phyloP scores from a whole-genome alignment of 2,888 invertebrate genomes.

The Malthinus seriepunctatus region DNA sequence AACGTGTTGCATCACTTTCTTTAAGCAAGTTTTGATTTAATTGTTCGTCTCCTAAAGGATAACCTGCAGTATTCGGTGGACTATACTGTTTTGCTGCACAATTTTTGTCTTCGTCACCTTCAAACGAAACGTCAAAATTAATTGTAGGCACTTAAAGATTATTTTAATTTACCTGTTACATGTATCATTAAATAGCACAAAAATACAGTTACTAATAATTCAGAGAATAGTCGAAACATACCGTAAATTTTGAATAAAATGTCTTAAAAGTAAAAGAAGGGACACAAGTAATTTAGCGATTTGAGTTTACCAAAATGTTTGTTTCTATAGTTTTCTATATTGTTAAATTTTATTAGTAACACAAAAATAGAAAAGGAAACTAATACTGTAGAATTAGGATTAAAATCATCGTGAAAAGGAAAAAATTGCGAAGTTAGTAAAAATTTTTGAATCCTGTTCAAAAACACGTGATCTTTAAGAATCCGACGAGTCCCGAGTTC shows the following conservation, averaged over 20 bases:
- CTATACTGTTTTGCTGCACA: constrained; percentile 21
- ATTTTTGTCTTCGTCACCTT: neutral
- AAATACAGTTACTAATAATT: constrained; percentile 8
- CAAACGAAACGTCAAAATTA: neutral
- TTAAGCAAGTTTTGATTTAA: constrained; percentile 28
- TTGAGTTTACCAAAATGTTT: no score
- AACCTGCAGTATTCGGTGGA: constrained; percentile 31
- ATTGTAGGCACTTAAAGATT: neutral
- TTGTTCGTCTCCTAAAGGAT: constrained; percentile 35
- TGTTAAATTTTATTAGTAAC: no score
- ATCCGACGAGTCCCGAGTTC: no score
- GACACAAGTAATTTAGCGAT: neutral
- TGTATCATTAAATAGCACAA: constrained; percentile 3
- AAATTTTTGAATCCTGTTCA: no score
- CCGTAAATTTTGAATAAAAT: constrained; percentile 9
- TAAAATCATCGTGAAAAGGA: no score
- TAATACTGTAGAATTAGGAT: no score
- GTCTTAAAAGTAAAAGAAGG: neutral
- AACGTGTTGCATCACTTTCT: neutral
- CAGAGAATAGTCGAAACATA: constrained; percentile 14
- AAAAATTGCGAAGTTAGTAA: no score
- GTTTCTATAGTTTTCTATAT: neutral
- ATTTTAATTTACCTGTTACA: neutral
- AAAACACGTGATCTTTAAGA: no score
- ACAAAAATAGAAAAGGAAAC: no score